phyloP scores from a whole-genome alignment of 1,140 invertebrate species.

The Procambarus clarkii region DNA sequence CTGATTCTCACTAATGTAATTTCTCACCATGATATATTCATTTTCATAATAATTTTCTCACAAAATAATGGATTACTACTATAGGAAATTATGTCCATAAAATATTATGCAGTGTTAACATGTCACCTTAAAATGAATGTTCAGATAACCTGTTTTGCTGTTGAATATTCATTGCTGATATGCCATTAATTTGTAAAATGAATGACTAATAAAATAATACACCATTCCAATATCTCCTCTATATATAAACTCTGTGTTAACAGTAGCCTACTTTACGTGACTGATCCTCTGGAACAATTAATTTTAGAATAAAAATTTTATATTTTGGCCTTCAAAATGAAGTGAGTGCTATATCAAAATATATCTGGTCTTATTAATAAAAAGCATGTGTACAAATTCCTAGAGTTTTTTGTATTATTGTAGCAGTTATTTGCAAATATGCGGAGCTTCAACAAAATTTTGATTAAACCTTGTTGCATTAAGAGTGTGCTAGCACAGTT shows the following conservation, averaged over 20 bases:
- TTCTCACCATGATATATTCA: too few relatives aligned
- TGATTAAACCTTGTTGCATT: too few relatives aligned
- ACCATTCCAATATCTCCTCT: neutral
- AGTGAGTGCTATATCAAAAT: constrained; percentile 57
- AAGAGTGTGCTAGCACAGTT: too few relatives aligned
- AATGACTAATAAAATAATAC: neutral
- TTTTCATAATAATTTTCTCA: neutral
- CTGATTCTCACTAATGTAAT: neutral
- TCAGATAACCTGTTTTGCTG: neutral
- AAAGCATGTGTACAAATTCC: constrained; percentile 32
- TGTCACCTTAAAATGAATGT: neutral
- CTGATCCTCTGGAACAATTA: neutral
- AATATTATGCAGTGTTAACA: too few relatives aligned
- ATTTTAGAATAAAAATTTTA: neutral
- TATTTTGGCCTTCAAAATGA: constrained; percentile 44
- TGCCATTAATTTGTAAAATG: neutral
- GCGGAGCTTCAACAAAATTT: too few relatives aligned
- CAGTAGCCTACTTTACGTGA: neutral
- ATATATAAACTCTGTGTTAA: neutral
- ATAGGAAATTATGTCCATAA: too few relatives aligned
- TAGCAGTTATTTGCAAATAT: too few relatives aligned
- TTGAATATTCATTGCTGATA: neutral
- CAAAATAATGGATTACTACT: neutral
- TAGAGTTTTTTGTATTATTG: too few relatives aligned
- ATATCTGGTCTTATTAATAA: constrained; percentile 25